phyloP scores from a whole-genome alignment of 2,888 invertebrate species.

The Eupithecia dodoneata region DNA sequence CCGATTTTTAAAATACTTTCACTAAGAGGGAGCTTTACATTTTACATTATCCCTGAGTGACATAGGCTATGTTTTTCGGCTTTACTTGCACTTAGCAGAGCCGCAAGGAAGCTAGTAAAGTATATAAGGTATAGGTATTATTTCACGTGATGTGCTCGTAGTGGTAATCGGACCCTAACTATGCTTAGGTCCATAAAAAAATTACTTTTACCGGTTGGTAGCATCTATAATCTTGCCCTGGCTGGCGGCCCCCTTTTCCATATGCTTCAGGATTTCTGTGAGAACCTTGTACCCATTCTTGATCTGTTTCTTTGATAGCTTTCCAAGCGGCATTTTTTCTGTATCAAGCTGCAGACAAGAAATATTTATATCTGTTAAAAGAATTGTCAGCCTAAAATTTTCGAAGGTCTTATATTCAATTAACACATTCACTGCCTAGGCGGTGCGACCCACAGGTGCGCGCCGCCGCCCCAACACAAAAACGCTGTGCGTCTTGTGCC shows the following conservation, averaged over 20 bases:
- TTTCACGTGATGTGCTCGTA: background rate
- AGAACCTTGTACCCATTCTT: conserved; percentile 93
- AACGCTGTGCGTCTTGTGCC: too few species aligned
- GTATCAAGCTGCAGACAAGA: conserved; percentile 88
- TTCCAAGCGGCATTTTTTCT: conserved; percentile 99
- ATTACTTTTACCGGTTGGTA: conserved; percentile 87
- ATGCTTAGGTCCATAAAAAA: background rate
- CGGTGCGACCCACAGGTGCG: too few species aligned
- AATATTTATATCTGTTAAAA: background rate
- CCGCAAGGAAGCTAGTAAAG: background rate
- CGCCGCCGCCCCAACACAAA: too few species aligned
- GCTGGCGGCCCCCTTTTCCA: conserved; percentile 78
- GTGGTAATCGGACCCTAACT: background rate
- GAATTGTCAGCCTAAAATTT: background rate
- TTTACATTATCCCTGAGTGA: background rate
- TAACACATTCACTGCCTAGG: too few species aligned
- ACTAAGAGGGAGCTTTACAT: background rate
- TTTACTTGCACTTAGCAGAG: background rate
- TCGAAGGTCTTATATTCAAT: background rate
- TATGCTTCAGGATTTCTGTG: conserved; percentile 86
- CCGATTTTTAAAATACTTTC: background rate
- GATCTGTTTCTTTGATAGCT: conserved; percentile 95
- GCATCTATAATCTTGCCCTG: conserved; percentile 89
- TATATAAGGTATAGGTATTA: background rate
- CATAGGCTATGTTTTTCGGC: background rate